A percentile compares a stretch with the other conserved stretches of the same genome.
Evolutionary conservation across 2,113 vertebrate species (phyloP).

Genomic region (Dunckerocampus dactyliophorus): DNA sequence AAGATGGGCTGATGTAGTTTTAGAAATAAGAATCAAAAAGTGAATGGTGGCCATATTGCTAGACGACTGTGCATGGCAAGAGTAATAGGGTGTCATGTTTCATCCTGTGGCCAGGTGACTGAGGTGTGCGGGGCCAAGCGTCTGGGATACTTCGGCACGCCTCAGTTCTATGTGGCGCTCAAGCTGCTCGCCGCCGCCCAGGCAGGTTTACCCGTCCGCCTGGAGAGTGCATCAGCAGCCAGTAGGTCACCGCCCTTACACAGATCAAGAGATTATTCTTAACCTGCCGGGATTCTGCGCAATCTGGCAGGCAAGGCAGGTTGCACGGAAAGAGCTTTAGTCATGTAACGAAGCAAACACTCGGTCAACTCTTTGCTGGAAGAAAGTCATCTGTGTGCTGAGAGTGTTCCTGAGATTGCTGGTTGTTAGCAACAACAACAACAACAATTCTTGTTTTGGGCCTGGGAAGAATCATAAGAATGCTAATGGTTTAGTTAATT

Average conservation of each 20-base stretch:
- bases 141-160: conserved; percentile 85
- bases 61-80: too few species aligned
- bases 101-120: conserved; percentile 75
- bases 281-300: conserved; percentile 57
- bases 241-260: conserved; percentile 75
- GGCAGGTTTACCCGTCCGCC: conserved; percentile 82
- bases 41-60: too few species aligned
- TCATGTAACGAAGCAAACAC: conserved; percentile 32
- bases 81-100: neutral
- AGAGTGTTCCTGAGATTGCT: too few species aligned
- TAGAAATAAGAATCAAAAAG: too few species aligned
- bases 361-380: conserved; percentile 2
- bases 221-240: conserved; percentile 80
- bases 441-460: neutral
- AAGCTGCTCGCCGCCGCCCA: conserved; percentile 90
- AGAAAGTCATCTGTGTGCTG: too few species aligned
- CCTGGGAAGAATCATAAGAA: too few species aligned
- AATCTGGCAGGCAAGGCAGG: conserved; percentile 61
- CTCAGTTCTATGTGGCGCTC: conserved; percentile 89
- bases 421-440: too few species aligned
- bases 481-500: too few species aligned
- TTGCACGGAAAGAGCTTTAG: conserved; percentile 49
- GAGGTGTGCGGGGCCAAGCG: conserved; percentile 89
- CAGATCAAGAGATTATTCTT: conserved; percentile 58
- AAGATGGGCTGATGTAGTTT: too few species aligned